Conservation (phyloP, 2,888 invertebrate genomes). For the Arrhopalites spinosus region DNA sequence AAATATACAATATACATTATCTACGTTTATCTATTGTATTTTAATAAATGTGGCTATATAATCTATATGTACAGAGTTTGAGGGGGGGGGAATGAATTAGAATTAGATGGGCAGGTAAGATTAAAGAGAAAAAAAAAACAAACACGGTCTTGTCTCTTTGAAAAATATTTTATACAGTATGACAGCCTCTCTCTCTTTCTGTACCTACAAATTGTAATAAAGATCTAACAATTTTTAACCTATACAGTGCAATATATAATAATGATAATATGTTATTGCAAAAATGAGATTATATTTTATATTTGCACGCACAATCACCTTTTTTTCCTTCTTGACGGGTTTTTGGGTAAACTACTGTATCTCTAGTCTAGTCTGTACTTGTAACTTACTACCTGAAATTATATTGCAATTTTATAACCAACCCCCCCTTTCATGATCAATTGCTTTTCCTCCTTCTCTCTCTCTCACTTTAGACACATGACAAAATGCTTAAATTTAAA, state of each 20-base stretch:
- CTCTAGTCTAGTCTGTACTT: neutral
- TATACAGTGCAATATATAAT: no score
- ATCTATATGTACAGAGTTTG: no score
- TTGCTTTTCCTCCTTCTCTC: neutral
- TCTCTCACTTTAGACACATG: neutral
- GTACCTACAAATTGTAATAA: no score
- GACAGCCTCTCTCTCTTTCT: no score
- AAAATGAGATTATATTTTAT: neutral
- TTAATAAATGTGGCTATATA: no score
- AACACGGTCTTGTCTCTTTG: no score
- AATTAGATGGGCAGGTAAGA: no score
- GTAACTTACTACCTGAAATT: slow-evolving; percentile 17
- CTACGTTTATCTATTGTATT: neutral
- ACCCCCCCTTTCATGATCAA: neutral
- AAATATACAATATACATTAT: neutral
- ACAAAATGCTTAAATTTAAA: neutral
- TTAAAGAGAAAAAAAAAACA: no score
- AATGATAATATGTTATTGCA: no score
- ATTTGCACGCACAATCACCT: slow-evolving; percentile 20
- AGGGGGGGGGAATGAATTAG: no score
- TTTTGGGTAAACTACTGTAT: neutral
- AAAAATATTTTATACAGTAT: no score
- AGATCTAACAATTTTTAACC: no score
- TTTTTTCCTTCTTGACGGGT: neutral
- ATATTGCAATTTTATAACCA: slow-evolving; percentile 6